These are phyloP conservation scores for Hymenopus coronatus DNA, from an alignment of 2,888 invertebrate species.

Conservation along the genomic window DNA sequence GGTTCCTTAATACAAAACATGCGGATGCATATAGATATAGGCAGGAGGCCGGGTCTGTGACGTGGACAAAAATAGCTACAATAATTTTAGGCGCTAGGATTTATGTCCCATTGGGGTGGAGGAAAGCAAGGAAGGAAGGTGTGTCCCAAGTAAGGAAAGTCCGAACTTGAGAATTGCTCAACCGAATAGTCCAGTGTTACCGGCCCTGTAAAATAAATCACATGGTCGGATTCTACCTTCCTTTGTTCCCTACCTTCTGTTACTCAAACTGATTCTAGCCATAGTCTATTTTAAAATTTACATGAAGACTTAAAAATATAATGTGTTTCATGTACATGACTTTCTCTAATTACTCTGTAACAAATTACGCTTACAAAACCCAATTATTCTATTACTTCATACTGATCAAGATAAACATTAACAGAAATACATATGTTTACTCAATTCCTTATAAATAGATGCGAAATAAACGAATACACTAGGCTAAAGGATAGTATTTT, in stretches of 20 bases:
- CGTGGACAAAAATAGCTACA: not conserved
- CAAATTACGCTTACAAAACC: no score
- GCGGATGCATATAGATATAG: not conserved
- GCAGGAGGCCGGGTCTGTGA: not conserved
- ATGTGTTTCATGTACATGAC: no score
- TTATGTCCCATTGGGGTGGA: not conserved
- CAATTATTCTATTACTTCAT: no score
- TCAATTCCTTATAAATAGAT: no score
- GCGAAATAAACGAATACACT: no score
- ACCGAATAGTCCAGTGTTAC: constrained; percentile 9
- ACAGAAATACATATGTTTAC: no score
- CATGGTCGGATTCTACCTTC: not conserved
- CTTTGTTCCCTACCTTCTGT: not conserved
- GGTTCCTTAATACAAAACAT: not conserved
- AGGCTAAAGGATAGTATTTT: no score
- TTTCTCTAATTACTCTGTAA: no score
- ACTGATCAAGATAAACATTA: no score
- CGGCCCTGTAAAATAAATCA: constrained; percentile 5
- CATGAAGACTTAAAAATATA: no score
- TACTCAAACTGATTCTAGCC: no score
- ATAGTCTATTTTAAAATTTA: no score
- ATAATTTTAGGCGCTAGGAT: not conserved
- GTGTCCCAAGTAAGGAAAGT: not conserved
- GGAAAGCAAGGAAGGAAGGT: not conserved
- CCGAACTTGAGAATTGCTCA: constrained; percentile 2